These are phyloP conservation scores for Eremophila alpestris DNA, from an alignment of 2,797 vertebrate species.

Conservation along the genomic window DNA sequence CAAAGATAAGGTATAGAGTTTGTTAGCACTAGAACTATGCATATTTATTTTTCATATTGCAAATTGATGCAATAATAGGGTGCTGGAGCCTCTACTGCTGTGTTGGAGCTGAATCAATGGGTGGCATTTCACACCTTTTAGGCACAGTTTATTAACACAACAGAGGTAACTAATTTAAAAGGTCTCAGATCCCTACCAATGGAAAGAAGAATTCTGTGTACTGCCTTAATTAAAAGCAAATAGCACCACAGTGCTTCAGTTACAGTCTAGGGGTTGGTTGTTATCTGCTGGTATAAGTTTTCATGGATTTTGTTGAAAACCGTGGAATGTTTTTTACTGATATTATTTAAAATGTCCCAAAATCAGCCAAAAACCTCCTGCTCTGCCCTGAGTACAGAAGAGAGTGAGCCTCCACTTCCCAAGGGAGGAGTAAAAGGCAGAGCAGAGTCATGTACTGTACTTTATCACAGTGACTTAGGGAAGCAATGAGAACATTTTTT, in stretches of 20 bases:
- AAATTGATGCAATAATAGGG: neutral
- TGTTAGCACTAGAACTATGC: neutral
- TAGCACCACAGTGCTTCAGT: neutral
- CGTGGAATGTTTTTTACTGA: neutral
- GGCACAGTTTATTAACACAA: neutral
- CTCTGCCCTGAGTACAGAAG: neutral
- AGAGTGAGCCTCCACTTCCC: neutral
- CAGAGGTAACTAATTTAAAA: neutral
- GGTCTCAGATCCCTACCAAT: neutral
- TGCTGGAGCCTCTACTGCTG: neutral
- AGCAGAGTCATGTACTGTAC: neutral
- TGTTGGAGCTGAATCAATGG: neutral
- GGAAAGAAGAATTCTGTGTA: neutral
- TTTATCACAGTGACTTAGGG: neutral
- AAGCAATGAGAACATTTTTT: neutral
- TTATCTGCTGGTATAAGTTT: neutral
- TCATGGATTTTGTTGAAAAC: neutral
- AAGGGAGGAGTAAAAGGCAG: neutral
- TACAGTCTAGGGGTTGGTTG: neutral
- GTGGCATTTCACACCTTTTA: neutral
- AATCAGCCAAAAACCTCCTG: neutral
- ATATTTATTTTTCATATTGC: neutral
- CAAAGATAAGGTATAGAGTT: neutral
- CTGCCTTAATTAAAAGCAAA: neutral
- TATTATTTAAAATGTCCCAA: neutral